Evolutionary conservation across 2,797 vertebrate species (phyloP).

Genomic region (Leptodactylus fallax): DNA sequence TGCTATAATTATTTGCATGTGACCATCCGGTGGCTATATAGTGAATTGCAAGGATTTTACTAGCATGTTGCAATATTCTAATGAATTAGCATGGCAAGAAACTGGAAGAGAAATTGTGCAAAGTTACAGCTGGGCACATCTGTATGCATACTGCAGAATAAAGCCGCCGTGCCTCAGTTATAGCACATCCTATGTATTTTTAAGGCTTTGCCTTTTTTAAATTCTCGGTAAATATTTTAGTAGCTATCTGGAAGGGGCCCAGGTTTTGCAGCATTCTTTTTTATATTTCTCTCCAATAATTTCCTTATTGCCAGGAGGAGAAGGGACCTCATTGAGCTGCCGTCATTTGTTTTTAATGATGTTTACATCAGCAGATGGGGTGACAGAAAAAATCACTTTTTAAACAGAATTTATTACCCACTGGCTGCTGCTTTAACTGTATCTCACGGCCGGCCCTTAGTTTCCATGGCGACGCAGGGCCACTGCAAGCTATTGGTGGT

Average conservation of each 20-base stretch:
- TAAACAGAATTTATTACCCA: constrained; percentile 81
- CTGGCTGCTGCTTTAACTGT: constrained; percentile 71
- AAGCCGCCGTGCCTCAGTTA: not conserved
- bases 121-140: too few species aligned
- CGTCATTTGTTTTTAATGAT: constrained; percentile 74
- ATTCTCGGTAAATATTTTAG: constrained; percentile 10
- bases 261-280: constrained; percentile 27
- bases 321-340: constrained; percentile 73
- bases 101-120: too few species aligned
- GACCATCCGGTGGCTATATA: too few species aligned
- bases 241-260: not conserved
- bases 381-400: constrained; percentile 73
- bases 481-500: constrained; percentile 46
- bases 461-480: constrained; percentile 54
- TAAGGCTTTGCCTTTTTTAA: not conserved
- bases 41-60: too few species aligned
- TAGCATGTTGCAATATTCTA: too few species aligned
- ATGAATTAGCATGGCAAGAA: too few species aligned
- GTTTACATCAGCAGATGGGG: constrained; percentile 79
- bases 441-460: constrained; percentile 51
- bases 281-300: constrained; percentile 45
- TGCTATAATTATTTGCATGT: too few species aligned
- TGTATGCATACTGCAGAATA: too few species aligned
- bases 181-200: not conserved
- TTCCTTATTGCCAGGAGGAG: constrained; percentile 63